Conservation (phyloP, 1,140 invertebrate species). For the Zaprionus taronus region DNA sequence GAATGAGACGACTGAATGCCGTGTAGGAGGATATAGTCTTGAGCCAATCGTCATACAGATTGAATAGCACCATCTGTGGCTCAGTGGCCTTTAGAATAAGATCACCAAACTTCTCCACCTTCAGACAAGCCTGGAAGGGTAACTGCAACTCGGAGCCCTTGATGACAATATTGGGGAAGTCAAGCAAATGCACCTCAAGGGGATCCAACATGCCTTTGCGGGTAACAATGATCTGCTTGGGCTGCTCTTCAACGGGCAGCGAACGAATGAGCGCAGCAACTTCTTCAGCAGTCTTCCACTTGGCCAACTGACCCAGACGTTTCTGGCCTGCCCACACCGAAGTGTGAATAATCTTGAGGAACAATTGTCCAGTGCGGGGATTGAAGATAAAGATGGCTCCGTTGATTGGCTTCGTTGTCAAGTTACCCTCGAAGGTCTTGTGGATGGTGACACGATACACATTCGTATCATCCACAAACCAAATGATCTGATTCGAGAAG, state of each 20-base stretch:
- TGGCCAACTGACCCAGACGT: slow-evolving; percentile 96
- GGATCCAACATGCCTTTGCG: slow-evolving; percentile 99
- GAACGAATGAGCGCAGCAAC: slow-evolving; percentile 99
- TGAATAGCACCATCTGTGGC: slow-evolving; percentile 99
- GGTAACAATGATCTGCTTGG: slow-evolving; percentile 99
- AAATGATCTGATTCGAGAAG: slow-evolving; percentile 99
- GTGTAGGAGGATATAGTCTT: slow-evolving; percentile 98
- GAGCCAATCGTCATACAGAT: slow-evolving; percentile 99
- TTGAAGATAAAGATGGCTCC: slow-evolving; percentile 99
- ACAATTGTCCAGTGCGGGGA: slow-evolving; percentile 99
- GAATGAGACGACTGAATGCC: slow-evolving; percentile 98
- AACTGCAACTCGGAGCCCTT: slow-evolving; percentile 99
- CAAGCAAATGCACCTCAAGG: slow-evolving; percentile 98
- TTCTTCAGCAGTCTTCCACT: slow-evolving; percentile 99
- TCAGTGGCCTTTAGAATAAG: slow-evolving; percentile 99
- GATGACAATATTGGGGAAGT: slow-evolving; percentile 99
- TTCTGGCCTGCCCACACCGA: slow-evolving; percentile 99
- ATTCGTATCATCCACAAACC: slow-evolving; percentile 99
- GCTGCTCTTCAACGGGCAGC: slow-evolving; percentile 99
- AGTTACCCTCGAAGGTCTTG: slow-evolving; percentile 99
- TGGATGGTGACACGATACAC: slow-evolving; percentile 99
- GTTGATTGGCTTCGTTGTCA: slow-evolving; percentile 99
- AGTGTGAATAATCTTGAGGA: slow-evolving; percentile 99
- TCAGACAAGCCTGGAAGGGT: slow-evolving; percentile 98
- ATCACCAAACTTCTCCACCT: slow-evolving; percentile 99